Percentiles rank a stretch among this genome's conserved stretches.
These are phyloP conservation scores for Myiozetetes cayanensis DNA, from an alignment of 2,113 vertebrate genomes.

Conservation along the genomic window DNA sequence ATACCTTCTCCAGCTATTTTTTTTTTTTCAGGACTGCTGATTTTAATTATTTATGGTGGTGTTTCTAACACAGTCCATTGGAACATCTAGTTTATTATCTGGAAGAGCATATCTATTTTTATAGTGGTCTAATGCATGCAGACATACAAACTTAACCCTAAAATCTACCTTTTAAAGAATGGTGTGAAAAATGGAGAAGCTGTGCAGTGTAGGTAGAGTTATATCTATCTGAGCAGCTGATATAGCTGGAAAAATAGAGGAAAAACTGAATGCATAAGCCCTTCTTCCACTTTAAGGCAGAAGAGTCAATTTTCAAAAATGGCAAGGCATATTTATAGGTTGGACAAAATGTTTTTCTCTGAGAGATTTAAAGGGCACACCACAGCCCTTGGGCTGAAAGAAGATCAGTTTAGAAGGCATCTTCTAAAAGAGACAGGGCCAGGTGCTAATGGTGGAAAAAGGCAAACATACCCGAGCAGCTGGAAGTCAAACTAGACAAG, in stretches of 20 bases:
- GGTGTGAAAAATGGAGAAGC: not conserved
- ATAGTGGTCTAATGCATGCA: not conserved
- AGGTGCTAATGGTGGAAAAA: not conserved
- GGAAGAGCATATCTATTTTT: not conserved
- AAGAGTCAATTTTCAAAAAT: not conserved
- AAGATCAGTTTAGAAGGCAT: not conserved
- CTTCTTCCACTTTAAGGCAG: not conserved
- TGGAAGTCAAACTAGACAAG: not conserved
- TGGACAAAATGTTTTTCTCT: not conserved
- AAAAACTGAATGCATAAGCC: not conserved
- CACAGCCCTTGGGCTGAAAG: not conserved
- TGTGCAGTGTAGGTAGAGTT: not conserved
- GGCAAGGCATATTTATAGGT: not conserved
- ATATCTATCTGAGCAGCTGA: not conserved
- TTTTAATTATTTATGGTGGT: not conserved
- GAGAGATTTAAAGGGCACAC: not conserved
- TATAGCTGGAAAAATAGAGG: not conserved
- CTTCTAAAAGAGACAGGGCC: not conserved
- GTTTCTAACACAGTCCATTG: not conserved
- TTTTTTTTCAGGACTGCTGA: not conserved
- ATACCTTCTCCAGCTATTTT: not conserved
- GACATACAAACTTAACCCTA: fast-evolving
- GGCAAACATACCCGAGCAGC: not conserved
- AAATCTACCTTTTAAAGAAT: not conserved
- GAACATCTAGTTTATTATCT: not conserved